phyloP scores from a whole-genome alignment of 1,140 invertebrate genomes.

The Drosophila athabasca region DNA sequence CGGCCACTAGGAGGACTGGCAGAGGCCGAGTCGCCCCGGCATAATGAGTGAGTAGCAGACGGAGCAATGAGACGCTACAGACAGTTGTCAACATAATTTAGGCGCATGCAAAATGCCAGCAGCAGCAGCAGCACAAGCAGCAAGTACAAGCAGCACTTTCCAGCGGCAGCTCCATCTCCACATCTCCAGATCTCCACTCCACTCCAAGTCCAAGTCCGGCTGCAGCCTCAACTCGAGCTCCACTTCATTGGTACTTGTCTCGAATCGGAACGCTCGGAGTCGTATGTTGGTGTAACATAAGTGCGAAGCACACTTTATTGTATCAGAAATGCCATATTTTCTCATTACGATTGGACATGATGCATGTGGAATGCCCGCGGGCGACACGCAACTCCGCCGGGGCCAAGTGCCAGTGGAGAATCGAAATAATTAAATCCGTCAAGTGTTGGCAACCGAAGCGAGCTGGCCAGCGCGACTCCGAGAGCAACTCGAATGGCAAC shows the following conservation, averaged over 20 bases:
- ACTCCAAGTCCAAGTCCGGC: not conserved
- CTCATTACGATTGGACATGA: slow-evolving; percentile 84
- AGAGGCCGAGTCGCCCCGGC: slow-evolving; percentile 36
- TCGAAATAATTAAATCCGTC: slow-evolving; percentile 84
- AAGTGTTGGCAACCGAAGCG: slow-evolving; percentile 77
- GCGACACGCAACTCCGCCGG: slow-evolving; percentile 67
- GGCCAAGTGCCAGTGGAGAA: slow-evolving; percentile 41
- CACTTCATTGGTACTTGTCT: slow-evolving; percentile 31
- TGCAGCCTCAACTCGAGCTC: slow-evolving; percentile 35
- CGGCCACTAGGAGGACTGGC: slow-evolving; percentile 13
- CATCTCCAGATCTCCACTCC: slow-evolving; percentile 17
- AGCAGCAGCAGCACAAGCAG: slow-evolving; percentile 18
- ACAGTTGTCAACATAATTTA: slow-evolving; percentile 82
- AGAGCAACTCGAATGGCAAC: slow-evolving; percentile 41
- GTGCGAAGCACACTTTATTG: slow-evolving; percentile 84
- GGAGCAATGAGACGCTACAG: slow-evolving; percentile 76
- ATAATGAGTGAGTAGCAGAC: slow-evolving; percentile 80
- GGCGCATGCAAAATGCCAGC: slow-evolving; percentile 72
- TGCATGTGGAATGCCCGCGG: slow-evolving; percentile 79
- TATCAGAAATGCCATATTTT: slow-evolving; percentile 84
- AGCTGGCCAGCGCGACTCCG: slow-evolving; percentile 1
- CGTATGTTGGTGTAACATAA: slow-evolving; percentile 77
- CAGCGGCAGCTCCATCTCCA: not conserved
- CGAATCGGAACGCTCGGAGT: slow-evolving; percentile 11
- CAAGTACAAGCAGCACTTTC: slow-evolving; percentile 43